phyloP scores from a whole-genome alignment of 92 coral and sea anemone species.

The Micromussa lordhowensis region DNA sequence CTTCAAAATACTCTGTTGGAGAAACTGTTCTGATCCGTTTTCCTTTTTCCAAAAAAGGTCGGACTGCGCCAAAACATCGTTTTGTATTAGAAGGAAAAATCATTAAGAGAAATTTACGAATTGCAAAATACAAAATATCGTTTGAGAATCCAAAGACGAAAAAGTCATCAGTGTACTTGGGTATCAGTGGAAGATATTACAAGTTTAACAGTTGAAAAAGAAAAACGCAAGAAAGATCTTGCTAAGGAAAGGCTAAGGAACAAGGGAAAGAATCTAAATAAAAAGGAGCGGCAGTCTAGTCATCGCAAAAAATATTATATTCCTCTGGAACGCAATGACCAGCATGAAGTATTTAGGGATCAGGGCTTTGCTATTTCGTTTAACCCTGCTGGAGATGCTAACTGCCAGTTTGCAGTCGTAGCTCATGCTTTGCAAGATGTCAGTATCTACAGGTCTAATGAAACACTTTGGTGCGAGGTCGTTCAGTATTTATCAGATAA shows the following conservation, averaged over 20 bases:
- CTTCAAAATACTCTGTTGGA: too few species aligned
- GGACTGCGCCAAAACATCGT: constrained; percentile 29
- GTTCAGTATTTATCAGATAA: constrained; percentile 37
- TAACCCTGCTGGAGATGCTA: constrained; percentile 50
- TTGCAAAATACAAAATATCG: constrained; percentile 29
- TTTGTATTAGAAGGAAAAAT: constrained; percentile 33
- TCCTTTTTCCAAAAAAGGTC: constrained; percentile 24
- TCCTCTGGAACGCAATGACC: neutral
- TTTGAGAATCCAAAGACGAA: constrained; percentile 32
- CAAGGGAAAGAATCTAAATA: constrained; percentile 2
- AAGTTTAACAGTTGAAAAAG: constrained; percentile 44
- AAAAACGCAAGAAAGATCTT: constrained; percentile 29
- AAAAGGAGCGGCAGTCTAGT: neutral
- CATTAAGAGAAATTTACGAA: constrained; percentile 13
- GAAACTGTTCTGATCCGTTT: constrained; percentile 34
- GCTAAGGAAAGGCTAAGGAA: constrained; percentile 7
- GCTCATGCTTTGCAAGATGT: constrained; percentile 27
- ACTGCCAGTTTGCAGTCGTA: constrained; percentile 54
- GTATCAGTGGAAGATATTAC: constrained; percentile 62
- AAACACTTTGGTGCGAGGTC: constrained; percentile 40
- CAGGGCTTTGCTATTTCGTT: constrained; percentile 30
- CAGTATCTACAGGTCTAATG: constrained; percentile 38
- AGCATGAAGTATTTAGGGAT: constrained; percentile 22
- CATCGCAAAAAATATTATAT: constrained; percentile 7
- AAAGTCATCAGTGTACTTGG: constrained; percentile 18